A percentile compares a stretch with the other conserved stretches of the same genome.
These are phyloP conservation scores for Calidris pugnax DNA, from an alignment of 2,113 vertebrate species.

Conservation along the genomic window DNA sequence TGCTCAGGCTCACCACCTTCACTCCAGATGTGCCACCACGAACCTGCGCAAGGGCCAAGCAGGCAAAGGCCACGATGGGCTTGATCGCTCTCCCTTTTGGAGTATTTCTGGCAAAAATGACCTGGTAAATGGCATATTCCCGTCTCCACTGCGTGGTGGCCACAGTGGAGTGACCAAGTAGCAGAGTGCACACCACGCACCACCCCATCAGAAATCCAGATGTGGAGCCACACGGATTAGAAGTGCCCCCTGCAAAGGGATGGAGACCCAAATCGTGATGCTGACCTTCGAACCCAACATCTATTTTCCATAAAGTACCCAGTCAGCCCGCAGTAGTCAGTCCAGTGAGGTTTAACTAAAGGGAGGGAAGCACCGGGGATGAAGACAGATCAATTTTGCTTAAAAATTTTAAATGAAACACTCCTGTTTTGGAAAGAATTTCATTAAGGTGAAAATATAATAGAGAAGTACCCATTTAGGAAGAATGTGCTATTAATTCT, in stretches of 20 bases:
- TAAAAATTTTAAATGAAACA: slow-evolving; percentile 68
- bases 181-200: not conserved
- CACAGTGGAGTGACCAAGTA: not conserved
- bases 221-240: not conserved
- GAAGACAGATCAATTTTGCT: slow-evolving; percentile 55
- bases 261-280: not conserved
- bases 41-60: accelerated
- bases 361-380: not conserved
- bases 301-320: not conserved
- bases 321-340: not conserved
- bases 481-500: slow-evolving; percentile 78
- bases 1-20: not conserved
- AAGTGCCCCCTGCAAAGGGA: not conserved
- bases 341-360: not conserved
- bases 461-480: slow-evolving; percentile 71
- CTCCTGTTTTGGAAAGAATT: slow-evolving; percentile 73
- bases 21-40: not conserved
- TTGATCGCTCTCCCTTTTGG: not conserved
- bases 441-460: slow-evolving; percentile 76
- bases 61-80: not conserved
- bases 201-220: not conserved
- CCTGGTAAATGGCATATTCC: accelerated
- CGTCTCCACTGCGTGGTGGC: accelerated
- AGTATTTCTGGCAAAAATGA: not conserved
- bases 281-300: accelerated